These are phyloP conservation scores for Listronotus oregonensis DNA, from an alignment of 1,140 invertebrate genomes.

Conservation along the genomic window DNA sequence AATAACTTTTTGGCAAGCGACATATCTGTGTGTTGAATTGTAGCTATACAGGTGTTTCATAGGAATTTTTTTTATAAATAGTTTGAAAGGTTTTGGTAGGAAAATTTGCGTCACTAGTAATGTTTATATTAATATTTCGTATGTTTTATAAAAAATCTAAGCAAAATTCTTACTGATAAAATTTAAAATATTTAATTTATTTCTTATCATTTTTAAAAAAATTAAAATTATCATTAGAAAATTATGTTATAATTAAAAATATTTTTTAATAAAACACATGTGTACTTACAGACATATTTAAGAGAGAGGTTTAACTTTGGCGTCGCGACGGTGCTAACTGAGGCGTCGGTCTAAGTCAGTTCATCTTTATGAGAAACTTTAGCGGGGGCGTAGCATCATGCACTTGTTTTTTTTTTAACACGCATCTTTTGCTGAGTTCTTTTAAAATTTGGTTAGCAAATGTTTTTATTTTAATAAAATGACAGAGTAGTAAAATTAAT, in stretches of 20 bases:
- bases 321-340: slow-evolving; percentile 52
- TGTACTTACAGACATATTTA: slow-evolving; percentile 49
- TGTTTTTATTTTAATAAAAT: too few species aligned
- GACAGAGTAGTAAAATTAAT: too few species aligned
- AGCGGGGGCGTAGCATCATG: slow-evolving; percentile 44
- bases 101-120: background rate
- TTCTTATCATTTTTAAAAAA: too few species aligned
- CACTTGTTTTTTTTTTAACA: slow-evolving; percentile 41
- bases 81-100: slow-evolving; percentile 1
- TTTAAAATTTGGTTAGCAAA: too few species aligned
- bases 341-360: slow-evolving; percentile 43
- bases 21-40: background rate
- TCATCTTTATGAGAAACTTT: slow-evolving; percentile 45
- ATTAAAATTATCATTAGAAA: too few species aligned
- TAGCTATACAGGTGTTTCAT: slow-evolving; percentile 4
- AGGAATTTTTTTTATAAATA: slow-evolving; percentile 13
- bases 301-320: slow-evolving; percentile 41
- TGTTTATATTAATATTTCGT: too few species aligned
- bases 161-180: too few species aligned
- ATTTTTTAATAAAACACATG: slow-evolving; percentile 10
- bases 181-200: too few species aligned
- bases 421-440: background rate
- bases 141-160: too few species aligned
- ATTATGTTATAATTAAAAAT: too few species aligned
- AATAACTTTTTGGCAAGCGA: slow-evolving; percentile 12